Evolutionary conservation across 2,888 invertebrate genomes (phyloP).

Genomic region (Caenorhabditis wallacei): DNA sequence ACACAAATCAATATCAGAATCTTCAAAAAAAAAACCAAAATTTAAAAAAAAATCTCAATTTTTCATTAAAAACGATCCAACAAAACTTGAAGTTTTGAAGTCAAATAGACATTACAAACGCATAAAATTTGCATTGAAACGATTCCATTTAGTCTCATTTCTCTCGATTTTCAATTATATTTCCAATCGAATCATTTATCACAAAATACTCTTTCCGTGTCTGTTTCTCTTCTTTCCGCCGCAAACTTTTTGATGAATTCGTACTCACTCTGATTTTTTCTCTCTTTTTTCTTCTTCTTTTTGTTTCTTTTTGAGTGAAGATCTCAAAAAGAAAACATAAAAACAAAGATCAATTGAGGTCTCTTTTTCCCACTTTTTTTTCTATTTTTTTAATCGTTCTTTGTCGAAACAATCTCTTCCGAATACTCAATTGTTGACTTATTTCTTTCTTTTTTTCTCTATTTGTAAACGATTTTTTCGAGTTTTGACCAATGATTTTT

Average conservation of each 20-base stretch:
- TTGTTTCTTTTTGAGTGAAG: not conserved
- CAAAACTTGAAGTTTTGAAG: not conserved
- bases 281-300: slow-evolving; percentile 1
- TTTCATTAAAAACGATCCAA: not conserved
- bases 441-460: slow-evolving; percentile 31
- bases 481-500: slow-evolving; percentile 27
- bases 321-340: slow-evolving; percentile 30
- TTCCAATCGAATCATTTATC: slow-evolving; percentile 17
- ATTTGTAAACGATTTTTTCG: slow-evolving; percentile 15
- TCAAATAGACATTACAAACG: slow-evolving; percentile 22
- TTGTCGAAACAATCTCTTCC: slow-evolving; percentile 14
- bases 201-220: not conserved
- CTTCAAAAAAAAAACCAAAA: not conserved
- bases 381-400: slow-evolving; percentile 34
- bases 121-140: slow-evolving; percentile 38
- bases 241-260: slow-evolving; percentile 12
- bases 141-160: not conserved
- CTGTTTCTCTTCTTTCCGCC: slow-evolving; percentile 28
- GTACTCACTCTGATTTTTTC: slow-evolving; percentile 13
- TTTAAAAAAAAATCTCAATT: not conserved
- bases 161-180: not conserved
- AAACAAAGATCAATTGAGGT: slow-evolving; percentile 13
- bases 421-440: slow-evolving; percentile 37
- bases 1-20: not conserved
- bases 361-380: slow-evolving; percentile 4